Conservation (phyloP, 2,888 invertebrate species). For the Stegophylla sp. region DNA sequence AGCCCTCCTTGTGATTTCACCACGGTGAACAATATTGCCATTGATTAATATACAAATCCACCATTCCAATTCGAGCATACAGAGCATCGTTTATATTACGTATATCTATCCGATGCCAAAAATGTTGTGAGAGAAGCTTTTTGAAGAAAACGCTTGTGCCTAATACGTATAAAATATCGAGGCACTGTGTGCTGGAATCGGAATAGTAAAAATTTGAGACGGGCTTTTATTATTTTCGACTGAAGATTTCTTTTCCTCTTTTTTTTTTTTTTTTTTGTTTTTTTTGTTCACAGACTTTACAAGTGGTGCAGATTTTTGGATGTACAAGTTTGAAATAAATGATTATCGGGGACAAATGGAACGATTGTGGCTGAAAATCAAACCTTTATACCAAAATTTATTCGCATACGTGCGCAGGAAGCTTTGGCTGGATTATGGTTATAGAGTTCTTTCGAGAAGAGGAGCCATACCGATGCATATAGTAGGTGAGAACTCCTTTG, state of each 20-base stretch:
- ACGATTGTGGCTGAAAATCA: conserved; percentile 75
- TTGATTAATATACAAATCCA: too few species aligned
- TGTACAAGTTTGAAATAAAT: conserved; percentile 74
- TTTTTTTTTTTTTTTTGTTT: neutral
- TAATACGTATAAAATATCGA: too few species aligned
- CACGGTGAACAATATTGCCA: too few species aligned
- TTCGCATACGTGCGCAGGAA: conserved; percentile 82
- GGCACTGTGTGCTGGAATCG: too few species aligned
- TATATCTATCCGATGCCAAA: too few species aligned
- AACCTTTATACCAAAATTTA: conserved; percentile 81
- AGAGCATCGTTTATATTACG: too few species aligned
- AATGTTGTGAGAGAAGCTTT: too few species aligned
- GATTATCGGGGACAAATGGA: conserved; percentile 76
- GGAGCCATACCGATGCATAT: conserved; percentile 82
- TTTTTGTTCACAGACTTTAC: conserved; percentile 76
- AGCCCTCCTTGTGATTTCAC: too few species aligned
- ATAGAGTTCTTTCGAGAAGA: conserved; percentile 70
- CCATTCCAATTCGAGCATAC: too few species aligned
- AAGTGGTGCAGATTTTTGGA: conserved; percentile 76
- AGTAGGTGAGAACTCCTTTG: conserved; percentile 67
- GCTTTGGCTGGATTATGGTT: conserved; percentile 76
- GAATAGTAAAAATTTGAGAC: neutral
- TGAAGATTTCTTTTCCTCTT: too few species aligned
- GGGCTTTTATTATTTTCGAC: too few species aligned
- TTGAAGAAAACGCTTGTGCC: too few species aligned